These are phyloP conservation scores for Lagopus muta DNA, from an alignment of 2,113 vertebrate species.

Conservation along the genomic window DNA sequence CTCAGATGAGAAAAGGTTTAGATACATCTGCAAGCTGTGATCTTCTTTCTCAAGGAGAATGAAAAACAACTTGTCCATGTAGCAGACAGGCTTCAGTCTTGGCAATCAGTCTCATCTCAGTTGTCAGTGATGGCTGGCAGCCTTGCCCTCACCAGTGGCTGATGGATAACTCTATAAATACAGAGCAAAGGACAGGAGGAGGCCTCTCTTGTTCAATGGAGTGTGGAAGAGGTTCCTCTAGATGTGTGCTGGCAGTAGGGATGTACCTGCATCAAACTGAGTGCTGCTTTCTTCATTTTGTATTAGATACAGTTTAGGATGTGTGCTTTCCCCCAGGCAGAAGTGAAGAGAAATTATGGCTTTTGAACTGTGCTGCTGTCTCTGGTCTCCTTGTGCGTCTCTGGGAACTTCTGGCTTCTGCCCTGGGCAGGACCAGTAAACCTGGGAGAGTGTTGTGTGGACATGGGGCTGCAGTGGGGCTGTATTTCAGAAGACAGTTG, in stretches of 20 bases:
- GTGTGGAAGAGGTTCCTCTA: not conserved
- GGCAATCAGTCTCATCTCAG: not conserved
- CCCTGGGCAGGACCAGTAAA: not conserved
- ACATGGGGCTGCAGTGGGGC: not conserved
- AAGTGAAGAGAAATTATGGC: not conserved
- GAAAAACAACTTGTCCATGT: accelerated
- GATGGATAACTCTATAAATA: not conserved
- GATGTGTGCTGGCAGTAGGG: not conserved
- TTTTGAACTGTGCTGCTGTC: accelerated
- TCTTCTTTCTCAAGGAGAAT: not conserved
- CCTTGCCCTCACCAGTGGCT: not conserved
- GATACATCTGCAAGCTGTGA: not conserved
- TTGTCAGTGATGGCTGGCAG: not conserved
- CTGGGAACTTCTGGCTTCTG: not conserved
- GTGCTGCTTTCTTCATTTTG: not conserved
- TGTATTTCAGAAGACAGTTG: not conserved
- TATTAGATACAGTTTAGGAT: not conserved
- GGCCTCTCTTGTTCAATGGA: accelerated
- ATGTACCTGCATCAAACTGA: not conserved
- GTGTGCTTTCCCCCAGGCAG: accelerated
- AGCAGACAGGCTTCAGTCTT: not conserved
- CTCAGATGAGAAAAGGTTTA: not conserved
- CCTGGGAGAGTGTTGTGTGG: not conserved
- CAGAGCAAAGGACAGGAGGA: not conserved
- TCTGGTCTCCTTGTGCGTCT: not conserved